phyloP scores from a whole-genome alignment of 2,888 invertebrate genomes.

The Cantharis nigra region DNA sequence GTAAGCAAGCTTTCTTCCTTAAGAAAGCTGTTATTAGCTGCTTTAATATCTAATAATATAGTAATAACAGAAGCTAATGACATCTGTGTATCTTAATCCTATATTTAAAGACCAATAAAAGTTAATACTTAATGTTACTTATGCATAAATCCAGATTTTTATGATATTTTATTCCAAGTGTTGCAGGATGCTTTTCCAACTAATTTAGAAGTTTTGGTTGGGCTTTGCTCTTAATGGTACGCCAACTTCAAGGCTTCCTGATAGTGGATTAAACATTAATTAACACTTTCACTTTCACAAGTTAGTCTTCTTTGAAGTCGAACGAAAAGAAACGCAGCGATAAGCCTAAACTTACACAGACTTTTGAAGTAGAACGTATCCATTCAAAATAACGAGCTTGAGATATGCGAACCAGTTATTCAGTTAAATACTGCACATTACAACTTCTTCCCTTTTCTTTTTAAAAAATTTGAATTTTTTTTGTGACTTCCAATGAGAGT shows the following conservation, averaged over 20 bases:
- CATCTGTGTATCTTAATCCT: background rate
- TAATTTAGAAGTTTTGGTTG: background rate
- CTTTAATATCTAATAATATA: background rate
- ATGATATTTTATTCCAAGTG: background rate
- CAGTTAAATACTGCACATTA: background rate
- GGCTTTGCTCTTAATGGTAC: background rate
- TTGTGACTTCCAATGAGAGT: background rate
- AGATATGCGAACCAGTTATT: background rate
- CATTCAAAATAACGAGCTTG: background rate
- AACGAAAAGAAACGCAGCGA: background rate
- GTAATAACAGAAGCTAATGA: background rate
- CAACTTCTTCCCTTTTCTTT: no score
- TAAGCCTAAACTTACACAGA: background rate
- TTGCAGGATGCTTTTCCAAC: background rate
- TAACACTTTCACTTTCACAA: background rate
- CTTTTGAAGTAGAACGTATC: background rate
- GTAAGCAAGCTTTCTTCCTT: background rate
- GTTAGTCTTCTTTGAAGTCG: background rate
- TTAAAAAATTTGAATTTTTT: background rate
- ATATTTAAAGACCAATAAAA: background rate
- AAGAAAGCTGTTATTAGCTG: background rate
- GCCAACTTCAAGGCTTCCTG: background rate
- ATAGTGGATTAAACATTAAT: background rate
- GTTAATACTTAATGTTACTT: background rate
- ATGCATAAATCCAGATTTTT: background rate